Base-by-base conservation (phyloP, 2,888 invertebrate genomes). In the Scaptomyza parva region DNA sequence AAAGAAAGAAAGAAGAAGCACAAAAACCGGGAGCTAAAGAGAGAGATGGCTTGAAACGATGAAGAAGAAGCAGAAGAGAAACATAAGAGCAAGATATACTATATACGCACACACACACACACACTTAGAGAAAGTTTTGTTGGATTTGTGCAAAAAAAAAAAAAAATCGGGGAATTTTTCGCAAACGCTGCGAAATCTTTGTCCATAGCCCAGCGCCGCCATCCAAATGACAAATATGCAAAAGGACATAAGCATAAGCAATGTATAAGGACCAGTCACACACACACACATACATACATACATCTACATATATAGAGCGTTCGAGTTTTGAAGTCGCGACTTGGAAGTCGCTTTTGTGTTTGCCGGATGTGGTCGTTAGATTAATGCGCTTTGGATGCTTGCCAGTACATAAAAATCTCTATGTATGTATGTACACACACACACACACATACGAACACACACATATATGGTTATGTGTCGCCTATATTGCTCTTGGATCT, bases 161-260 rank as follows among this genome's bases (percentile, higher is more conserved):
- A n/a, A n/a, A n/a, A n/a, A 28, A 82, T 86, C 83, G 80, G 80
- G 80, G 77, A 73, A 82, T 82, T 87, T 55, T 82, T 87, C 53
- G 85, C 82, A 85, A 78, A 78, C 45, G 74, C 55, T 61, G 50
- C 73, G 64, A 61, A 62, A n/a, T n/a, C n/a, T n/a, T n/a, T n/a
- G n/a, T n/a, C n/a, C 69, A 71, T 43, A 51, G 63, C 67, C 77
- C 37, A 37, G 37, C 37, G 66, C 58, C 48, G 60, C 63, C 62
- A 70, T 54, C 72, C 67, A 76, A 86, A 87, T 82, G 82, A 87
- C 82, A 82, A 82, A 82, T 86, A 87, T 87, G 86, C 80, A 88
- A 86, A 86, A 76, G 82, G 82, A 82, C 82, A 82, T 86, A 82
- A 87, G 82, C 82, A 82, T 82, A 82, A 87, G 86, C 82, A 82